phyloP scores from a whole-genome alignment of 2,113 vertebrate genomes.

The Mugil cephalus region DNA sequence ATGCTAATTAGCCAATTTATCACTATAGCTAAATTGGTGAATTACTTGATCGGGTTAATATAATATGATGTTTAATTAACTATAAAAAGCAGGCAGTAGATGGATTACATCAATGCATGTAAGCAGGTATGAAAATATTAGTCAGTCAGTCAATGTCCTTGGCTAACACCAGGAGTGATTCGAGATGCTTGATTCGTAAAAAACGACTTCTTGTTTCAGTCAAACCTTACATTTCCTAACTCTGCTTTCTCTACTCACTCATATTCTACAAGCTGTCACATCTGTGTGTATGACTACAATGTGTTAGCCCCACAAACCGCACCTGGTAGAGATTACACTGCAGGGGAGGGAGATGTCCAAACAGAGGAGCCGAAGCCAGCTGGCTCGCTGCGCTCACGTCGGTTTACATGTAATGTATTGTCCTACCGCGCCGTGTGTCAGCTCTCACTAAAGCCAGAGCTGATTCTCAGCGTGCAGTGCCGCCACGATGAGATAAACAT shows the following conservation, averaged over 20 bases:
- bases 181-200: too few relatives aligned
- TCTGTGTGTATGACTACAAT: background rate
- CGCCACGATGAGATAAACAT: constrained; percentile 12
- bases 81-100: too few relatives aligned
- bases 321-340: constrained; percentile 63
- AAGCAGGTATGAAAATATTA: too few relatives aligned
- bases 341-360: constrained; percentile 48
- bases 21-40: too few relatives aligned
- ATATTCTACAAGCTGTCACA: constrained; percentile 30
- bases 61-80: too few relatives aligned
- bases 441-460: constrained; percentile 17
- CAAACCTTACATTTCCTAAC: background rate
- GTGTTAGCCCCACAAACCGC: constrained; percentile 23
- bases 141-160: too few relatives aligned
- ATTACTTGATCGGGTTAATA: too few relatives aligned
- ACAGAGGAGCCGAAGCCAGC: constrained; percentile 37
- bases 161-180: too few relatives aligned
- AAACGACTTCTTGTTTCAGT: too few relatives aligned
- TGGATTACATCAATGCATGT: too few relatives aligned
- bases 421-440: constrained; percentile 11
- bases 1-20: too few relatives aligned
- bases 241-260: constrained; percentile 8
- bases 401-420: constrained; percentile 14
- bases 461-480: constrained; percentile 16
- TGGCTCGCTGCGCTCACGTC: constrained; percentile 18